Evolutionary conservation across 1,140 invertebrate genomes (phyloP).

Genomic region (Drosophila equinoxialis): DNA sequence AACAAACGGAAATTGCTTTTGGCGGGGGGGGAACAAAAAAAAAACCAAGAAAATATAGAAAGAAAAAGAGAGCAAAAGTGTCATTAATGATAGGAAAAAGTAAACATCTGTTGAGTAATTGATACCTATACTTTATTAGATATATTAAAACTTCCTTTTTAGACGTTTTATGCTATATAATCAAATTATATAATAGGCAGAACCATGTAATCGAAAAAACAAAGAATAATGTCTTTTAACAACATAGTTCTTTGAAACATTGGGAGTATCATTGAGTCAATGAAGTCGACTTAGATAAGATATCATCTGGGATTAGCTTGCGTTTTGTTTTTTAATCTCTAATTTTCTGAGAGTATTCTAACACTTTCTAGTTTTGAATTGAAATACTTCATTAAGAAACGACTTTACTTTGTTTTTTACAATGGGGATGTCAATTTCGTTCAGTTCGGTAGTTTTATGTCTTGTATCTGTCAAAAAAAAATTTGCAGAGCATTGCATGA

Average conservation of each 20-base stretch:
- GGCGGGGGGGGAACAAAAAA: constrained; percentile 4
- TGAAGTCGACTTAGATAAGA: too few species aligned
- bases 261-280: too few species aligned
- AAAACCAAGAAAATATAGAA: not conserved
- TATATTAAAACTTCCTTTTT: constrained; percentile 6
- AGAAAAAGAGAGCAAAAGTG: constrained; percentile 68
- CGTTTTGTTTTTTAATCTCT: too few species aligned
- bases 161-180: not conserved
- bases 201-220: not conserved
- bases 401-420: too few species aligned
- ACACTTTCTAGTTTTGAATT: too few species aligned
- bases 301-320: too few species aligned
- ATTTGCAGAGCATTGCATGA: too few species aligned
- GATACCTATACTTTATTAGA: constrained; percentile 1
- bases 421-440: too few species aligned
- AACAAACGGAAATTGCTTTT: constrained; percentile 3
- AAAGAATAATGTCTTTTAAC: not conserved
- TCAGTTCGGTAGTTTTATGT: too few species aligned
- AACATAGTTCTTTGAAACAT: too few species aligned
- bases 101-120: constrained; percentile 12
- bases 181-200: not conserved
- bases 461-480: not conserved
- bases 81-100: constrained; percentile 48
- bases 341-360: too few species aligned
- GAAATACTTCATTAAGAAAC: too few species aligned